A percentile compares a stretch with the other conserved stretches of the same genome.
Evolutionary conservation across 2,113 vertebrate species (phyloP).

Genomic region (Rousettus leschenaultii): DNA sequence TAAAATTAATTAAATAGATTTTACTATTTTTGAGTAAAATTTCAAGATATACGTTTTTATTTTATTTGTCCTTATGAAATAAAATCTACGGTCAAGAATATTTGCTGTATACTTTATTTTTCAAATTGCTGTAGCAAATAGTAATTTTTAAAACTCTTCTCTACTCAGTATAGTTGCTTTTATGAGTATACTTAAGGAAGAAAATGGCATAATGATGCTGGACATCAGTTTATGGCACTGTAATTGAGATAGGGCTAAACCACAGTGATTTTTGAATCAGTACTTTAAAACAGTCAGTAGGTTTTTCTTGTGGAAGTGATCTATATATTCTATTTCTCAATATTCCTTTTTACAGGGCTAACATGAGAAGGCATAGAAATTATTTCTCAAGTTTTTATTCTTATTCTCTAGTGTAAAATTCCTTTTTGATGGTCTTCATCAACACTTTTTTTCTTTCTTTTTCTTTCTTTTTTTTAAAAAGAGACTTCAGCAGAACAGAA

Average conservation of each 20-base stretch:
- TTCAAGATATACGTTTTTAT: neutral
- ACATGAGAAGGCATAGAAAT: neutral
- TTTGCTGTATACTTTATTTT: neutral
- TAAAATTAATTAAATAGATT: conserved; percentile 13
- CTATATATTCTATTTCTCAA: conserved; percentile 61
- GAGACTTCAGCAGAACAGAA: neutral
- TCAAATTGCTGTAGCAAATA: conserved; percentile 23
- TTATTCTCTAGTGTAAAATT: conserved; percentile 36
- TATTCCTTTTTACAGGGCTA: conserved; percentile 42
- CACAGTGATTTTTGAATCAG: conserved; percentile 78
- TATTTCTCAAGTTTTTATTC: conserved; percentile 65
- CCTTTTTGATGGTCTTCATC: neutral
- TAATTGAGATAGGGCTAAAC: conserved; percentile 79
- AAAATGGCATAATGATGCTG: conserved; percentile 75
- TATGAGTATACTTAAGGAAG: conserved; percentile 70
- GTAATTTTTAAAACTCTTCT: conserved; percentile 55
- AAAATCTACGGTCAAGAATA: conserved; percentile 18
- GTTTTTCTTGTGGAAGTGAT: conserved; percentile 68
- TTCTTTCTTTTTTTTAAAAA: neutral
- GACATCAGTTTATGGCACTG: conserved; percentile 57
- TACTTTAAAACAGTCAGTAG: conserved; percentile 66
- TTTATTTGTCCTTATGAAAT: conserved; percentile 12
- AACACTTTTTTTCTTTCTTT: neutral
- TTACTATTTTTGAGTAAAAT: conserved; percentile 14
- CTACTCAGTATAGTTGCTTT: conserved; percentile 57